A percentile compares a stretch with the other conserved stretches of the same genome.
Conservation (phyloP, 2,888 invertebrate species). For the Hirtodrosophila histrioides region DNA sequence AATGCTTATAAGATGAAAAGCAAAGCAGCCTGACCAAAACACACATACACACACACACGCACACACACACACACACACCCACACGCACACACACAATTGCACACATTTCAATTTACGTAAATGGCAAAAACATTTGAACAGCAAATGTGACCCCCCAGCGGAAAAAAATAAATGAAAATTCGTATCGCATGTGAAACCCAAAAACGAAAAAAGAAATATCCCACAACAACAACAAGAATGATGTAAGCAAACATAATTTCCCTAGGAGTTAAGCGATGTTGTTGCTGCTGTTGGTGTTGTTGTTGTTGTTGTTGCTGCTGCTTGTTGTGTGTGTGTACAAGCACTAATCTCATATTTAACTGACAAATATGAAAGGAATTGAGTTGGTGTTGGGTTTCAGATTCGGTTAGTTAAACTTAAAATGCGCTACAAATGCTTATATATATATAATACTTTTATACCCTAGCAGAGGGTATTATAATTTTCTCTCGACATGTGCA, state of each 20-base stretch:
- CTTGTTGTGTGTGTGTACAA: slow-evolving; percentile 10
- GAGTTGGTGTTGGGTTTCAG: slow-evolving; percentile 3
- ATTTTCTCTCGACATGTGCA: no score
- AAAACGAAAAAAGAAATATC: slow-evolving; percentile 16
- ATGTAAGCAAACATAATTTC: slow-evolving; percentile 49
- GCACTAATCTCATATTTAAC: slow-evolving; percentile 57
- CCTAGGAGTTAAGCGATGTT: slow-evolving; percentile 20
- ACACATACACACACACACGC: slow-evolving; percentile 11
- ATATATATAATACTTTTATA: no score
- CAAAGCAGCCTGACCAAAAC: slow-evolving; percentile 23
- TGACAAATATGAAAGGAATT: slow-evolving; percentile 43
- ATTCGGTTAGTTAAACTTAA: background rate
- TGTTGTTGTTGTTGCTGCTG: slow-evolving; percentile 5
- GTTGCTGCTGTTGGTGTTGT: no score
- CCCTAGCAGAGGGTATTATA: no score
- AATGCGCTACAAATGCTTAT: slow-evolving; percentile 12
- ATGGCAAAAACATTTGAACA: slow-evolving; percentile 47
- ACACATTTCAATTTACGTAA: slow-evolving; percentile 60
- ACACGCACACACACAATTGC: slow-evolving; percentile 12
- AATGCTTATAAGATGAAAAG: slow-evolving; percentile 60
- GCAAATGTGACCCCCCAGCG: slow-evolving; percentile 38
- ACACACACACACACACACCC: slow-evolving; percentile 11
- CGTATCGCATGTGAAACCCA: slow-evolving; percentile 27
- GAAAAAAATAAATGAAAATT: slow-evolving; percentile 35
- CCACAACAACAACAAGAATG: slow-evolving; percentile 21